phyloP scores from a whole-genome alignment of 2,888 invertebrate species.

The Drosophila monieri region DNA sequence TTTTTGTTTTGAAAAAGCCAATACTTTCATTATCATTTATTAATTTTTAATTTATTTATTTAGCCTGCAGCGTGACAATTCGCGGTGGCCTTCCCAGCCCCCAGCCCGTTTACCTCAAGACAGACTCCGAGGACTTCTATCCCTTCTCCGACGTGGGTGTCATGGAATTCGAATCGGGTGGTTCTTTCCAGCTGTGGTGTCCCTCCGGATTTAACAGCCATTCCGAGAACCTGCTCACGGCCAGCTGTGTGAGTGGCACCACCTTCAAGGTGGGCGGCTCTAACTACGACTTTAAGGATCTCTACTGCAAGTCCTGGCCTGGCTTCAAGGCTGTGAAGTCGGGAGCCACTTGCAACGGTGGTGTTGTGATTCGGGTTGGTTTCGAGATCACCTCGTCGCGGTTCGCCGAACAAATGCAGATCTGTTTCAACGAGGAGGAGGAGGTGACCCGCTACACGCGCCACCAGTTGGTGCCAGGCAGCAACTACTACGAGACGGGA shows the following conservation, averaged over 20 bases:
- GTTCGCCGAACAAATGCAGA: conserved; percentile 82
- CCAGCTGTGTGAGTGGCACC: conserved; percentile 76
- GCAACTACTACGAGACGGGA: conserved; percentile 83
- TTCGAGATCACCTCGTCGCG: conserved; percentile 76
- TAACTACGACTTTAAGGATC: conserved; percentile 73
- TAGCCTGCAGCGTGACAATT: conserved; percentile 72
- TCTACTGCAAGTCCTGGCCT: conserved; percentile 82
- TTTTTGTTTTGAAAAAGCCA: background rate
- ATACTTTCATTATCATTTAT: background rate
- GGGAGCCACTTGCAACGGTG: conserved; percentile 76
- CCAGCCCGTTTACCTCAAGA: conserved; percentile 86
- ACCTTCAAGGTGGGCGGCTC: conserved; percentile 74
- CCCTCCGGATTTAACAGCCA: conserved; percentile 69
- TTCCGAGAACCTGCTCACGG: conserved; percentile 68
- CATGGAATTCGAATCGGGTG: conserved; percentile 70
- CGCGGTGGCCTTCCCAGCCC: conserved; percentile 83
- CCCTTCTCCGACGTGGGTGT: conserved; percentile 71
- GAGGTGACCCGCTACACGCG: conserved; percentile 83
- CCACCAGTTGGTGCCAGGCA: conserved; percentile 82
- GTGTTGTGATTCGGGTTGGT: conserved; percentile 82
- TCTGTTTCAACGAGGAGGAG: conserved; percentile 83
- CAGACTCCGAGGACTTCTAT: conserved; percentile 78
- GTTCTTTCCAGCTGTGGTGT: conserved; percentile 80
- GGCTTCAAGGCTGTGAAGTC: conserved; percentile 75
- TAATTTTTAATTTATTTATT: background rate